Base-by-base conservation (phyloP, 2,113 vertebrate genomes). In the Megaptera novaeangliae region DNA sequence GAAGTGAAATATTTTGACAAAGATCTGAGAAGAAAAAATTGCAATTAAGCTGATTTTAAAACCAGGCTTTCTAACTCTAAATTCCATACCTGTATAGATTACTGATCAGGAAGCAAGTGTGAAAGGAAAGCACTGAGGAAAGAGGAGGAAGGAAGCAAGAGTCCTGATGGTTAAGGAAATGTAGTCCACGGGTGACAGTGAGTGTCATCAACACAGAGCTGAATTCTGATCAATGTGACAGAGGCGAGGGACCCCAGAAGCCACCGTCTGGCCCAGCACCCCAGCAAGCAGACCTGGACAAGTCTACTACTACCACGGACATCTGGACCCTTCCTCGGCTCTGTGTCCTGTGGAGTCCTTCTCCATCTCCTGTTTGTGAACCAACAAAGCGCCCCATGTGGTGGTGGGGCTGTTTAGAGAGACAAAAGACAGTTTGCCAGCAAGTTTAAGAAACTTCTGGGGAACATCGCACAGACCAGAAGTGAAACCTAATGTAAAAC, bases 161-260 rank as follows among this genome's bases (percentile, higher is more conserved):
- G 20, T 7, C 9, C 27, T 8, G 10, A 3, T n/a, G 55, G 20
- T n/a, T 59, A 34, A 78, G 17, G 20, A 17, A n/a, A 91, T 2
- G 21, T 34, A 11, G 2, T 10, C 17, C 36, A 1, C 15, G 21
- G 27, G 5, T 61, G 18, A 15, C 36, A 3, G 6, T 1, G 3
- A 69, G n/a, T 7, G 2, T 36, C 12, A 1, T 1, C 21, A 31
- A 2, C 17, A 34, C 9, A 1, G 44, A 44, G 52, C 23, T 39
- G 14, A 57, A 34, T 27, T 59, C 0, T 3, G 29, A 71, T 13
- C 49, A 61, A 52, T 4, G 8, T 29, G 64, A 20, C 27, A 23
- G 31, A 36, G 31, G 1, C 0, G 0, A n/a, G 34, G 25, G 36
- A 11, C 21, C 29, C 3, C 2, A 0, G 17, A 11, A 59, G 59